Conservation (phyloP, 2,888 invertebrate species). For the Lasioglossum figueresi region DNA sequence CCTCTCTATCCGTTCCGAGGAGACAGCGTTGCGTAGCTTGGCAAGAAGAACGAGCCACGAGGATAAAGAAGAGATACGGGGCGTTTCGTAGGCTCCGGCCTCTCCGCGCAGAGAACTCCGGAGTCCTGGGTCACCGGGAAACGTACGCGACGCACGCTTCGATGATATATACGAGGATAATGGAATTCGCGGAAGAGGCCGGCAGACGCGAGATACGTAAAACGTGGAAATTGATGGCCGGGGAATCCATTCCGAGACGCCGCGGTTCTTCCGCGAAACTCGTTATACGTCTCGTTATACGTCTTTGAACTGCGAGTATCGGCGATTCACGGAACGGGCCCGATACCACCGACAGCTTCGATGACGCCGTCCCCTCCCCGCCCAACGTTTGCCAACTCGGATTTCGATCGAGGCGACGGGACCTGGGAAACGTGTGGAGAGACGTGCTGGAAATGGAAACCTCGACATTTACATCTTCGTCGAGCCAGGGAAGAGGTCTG, state of each 20-base stretch:
- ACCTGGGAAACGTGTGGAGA: too few relatives aligned
- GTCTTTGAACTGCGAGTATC: conserved; percentile 20
- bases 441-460: too few relatives aligned
- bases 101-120: conserved; percentile 4
- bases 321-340: neutral
- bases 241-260: conserved; percentile 22
- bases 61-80: conserved; percentile 11
- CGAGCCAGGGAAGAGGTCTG: too few relatives aligned
- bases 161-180: conserved; percentile 37
- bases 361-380: too few relatives aligned
- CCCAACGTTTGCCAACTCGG: neutral
- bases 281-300: conserved; percentile 36
- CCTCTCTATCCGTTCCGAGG: neutral
- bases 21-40: conserved; percentile 21
- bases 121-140: conserved; percentile 29
- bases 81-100: conserved; percentile 1
- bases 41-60: conserved; percentile 25
- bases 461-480: too few relatives aligned
- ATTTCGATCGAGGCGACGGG: neutral
- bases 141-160: conserved; percentile 15
- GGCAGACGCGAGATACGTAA: conserved; percentile 29
- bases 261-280: conserved; percentile 29
- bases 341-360: neutral
- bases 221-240: conserved; percentile 31
- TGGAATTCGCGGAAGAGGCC: conserved; percentile 41